Evolutionary conservation across 2,797 vertebrate species (phyloP).

Genomic region (Phataginus tricuspis): DNA sequence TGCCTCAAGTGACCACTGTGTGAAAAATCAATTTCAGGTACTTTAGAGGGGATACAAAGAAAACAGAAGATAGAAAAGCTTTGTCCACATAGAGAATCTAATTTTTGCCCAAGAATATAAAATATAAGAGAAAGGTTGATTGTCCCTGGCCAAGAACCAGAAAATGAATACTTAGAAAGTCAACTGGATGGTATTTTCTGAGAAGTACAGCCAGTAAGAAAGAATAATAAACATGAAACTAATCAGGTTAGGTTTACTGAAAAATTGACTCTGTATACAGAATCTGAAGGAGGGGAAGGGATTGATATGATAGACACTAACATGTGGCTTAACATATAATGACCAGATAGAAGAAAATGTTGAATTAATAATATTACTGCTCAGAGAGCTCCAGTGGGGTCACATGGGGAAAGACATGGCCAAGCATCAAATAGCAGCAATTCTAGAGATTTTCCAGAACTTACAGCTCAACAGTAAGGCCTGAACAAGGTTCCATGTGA

Average conservation of each 20-base stretch:
- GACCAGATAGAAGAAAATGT: background rate
- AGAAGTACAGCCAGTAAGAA: background rate
- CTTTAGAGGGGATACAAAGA: background rate
- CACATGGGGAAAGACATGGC: background rate
- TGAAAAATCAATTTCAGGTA: slow-evolving; percentile 46
- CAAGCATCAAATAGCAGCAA: background rate
- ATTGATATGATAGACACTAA: background rate
- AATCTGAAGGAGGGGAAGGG: background rate
- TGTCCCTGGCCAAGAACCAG: background rate
- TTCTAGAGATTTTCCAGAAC: background rate
- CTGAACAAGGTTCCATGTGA: background rate
- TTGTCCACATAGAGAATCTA: background rate
- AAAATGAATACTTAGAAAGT: slow-evolving; percentile 38
- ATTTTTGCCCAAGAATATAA: background rate
- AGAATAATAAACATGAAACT: background rate
- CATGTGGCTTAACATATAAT: background rate
- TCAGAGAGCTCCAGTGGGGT: background rate
- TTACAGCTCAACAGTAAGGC: background rate
- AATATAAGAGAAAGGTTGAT: background rate
- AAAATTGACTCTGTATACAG: background rate
- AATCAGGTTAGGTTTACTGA: background rate
- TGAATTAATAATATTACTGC: background rate
- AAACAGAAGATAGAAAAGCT: slow-evolving; percentile 37
- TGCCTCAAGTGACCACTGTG: background rate
- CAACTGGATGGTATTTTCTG: background rate